Evolutionary conservation across 2,888 invertebrate genomes (phyloP).

Genomic region (Drosophila mettleri): DNA sequence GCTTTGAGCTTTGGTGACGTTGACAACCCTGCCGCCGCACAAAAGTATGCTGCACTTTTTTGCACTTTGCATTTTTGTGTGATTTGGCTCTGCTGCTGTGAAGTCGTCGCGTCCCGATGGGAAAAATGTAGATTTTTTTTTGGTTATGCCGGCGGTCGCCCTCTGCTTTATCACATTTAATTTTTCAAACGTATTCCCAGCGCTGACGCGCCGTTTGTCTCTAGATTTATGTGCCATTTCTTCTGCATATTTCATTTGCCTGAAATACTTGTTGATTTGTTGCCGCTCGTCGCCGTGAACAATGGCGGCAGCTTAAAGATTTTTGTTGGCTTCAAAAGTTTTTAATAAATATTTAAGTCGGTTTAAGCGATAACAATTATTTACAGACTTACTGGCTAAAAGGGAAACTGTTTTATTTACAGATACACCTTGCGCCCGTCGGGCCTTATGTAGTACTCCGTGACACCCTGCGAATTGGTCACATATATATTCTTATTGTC

Average conservation of each 20-base stretch:
- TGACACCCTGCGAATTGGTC: conserved; percentile 81
- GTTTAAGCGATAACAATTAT: conserved; percentile 54
- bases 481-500: conserved; percentile 83
- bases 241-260: conserved; percentile 56
- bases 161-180: conserved; percentile 67
- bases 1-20: conserved; percentile 59
- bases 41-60: conserved; percentile 70
- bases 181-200: conserved; percentile 64
- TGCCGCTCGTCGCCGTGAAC: conserved; percentile 16
- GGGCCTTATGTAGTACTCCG: conserved; percentile 82
- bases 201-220: conserved; percentile 57
- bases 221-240: conserved; percentile 67
- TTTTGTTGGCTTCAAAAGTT: conserved; percentile 14
- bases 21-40: conserved; percentile 55
- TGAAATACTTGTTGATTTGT: conserved; percentile 63
- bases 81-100: conserved; percentile 47
- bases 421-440: conserved; percentile 82
- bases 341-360: conserved; percentile 63
- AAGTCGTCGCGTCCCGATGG: conserved; percentile 47
- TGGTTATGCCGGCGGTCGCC: conserved; percentile 7
- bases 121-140: conserved; percentile 39
- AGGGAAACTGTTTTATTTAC: conserved; percentile 17
- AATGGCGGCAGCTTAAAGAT: conserved; percentile 32
- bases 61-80: conserved; percentile 65
- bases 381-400: conserved; percentile 59